Evolutionary conservation across 1,140 invertebrate genomes (phyloP), one percentile per base, ranked within the genome.

Genomic region (Aricia agestis): DNA sequence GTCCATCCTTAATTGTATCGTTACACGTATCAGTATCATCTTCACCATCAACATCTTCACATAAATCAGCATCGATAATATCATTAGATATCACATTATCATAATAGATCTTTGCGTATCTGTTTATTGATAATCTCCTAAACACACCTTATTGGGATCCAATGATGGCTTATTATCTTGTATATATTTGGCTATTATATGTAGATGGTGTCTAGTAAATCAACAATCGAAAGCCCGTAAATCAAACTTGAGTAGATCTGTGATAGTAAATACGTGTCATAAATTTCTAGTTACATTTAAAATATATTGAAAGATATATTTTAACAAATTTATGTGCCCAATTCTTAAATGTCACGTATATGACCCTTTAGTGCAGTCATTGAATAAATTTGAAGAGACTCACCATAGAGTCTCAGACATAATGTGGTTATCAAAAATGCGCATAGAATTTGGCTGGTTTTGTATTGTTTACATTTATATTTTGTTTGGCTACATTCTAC

Each of bases 1-100:
- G 7, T 63, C 59, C 7, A 11, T 63, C 59, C 59, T 63, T 63
- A 63, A 63, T 31, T 63, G 59, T 63, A 63, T 52, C 45, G 13
- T 52, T 15, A 19, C 59, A 63, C 17, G 10, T 17, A 63, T 63
- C 59, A 6, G n/a, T 15, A 18, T 52, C 19, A 25, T 25, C 19
- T 52, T 52, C 45, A 13, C 13, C 13, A 52, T 52, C 13, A 52
- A 15, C 13, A 13, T 1, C 45, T 15, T 52, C 45, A 52, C 13
- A 9, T 52, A 52, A 13, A 52, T 52, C 45, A 52, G 10, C 13
- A 52, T 52, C 45, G 13, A 13, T 4, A 15, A 13, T 13, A 15
- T 13, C 13, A 52, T 15, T 1, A 9, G 11, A 52, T 13, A 52
- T 15, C 1, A 52, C 11, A 52, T 45, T 13, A 13, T 45, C 42